These are phyloP conservation scores for Anolis carolinensis DNA, from an alignment of 2,113 vertebrate species.

Conservation along the genomic window DNA sequence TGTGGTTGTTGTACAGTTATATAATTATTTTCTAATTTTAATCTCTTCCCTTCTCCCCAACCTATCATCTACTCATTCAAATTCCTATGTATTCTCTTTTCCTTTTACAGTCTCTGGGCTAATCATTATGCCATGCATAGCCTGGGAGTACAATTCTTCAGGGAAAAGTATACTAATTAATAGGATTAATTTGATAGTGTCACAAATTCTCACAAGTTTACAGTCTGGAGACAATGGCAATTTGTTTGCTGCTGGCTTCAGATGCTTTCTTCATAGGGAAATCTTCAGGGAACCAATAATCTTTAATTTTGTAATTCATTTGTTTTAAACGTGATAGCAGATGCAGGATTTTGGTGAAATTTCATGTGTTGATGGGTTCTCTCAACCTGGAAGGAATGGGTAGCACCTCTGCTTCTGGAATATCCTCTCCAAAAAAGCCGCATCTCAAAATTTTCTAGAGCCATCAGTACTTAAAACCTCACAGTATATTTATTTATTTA, in stretches of 20 bases:
- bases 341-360: neutral
- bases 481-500: no score
- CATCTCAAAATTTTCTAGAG: no score
- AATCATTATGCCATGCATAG: neutral
- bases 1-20: no score
- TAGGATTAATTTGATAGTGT: constrained; percentile 10
- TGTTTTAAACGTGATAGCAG: neutral
- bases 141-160: neutral
- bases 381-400: neutral
- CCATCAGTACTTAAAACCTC: no score
- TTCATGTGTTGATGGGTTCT: neutral
- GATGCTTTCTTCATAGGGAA: neutral
- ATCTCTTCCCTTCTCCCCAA: no score
- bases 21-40: no score
- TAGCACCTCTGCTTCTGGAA: no score
- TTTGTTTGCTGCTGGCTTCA: neutral
- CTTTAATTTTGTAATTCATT: neutral
- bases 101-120: neutral
- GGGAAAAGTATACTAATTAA: constrained; percentile 12
- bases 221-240: neutral
- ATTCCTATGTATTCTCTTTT: neutral
- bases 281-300: neutral
- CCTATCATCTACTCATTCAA: no score
- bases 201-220: neutral
- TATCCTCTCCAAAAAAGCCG: no score